Evolutionary conservation across 30 jellyfish, hydroid and myxozoan genomes (phyloP), one percentile per base, ranked within the genome.

Genomic region (Pelagia noctiluca): DNA sequence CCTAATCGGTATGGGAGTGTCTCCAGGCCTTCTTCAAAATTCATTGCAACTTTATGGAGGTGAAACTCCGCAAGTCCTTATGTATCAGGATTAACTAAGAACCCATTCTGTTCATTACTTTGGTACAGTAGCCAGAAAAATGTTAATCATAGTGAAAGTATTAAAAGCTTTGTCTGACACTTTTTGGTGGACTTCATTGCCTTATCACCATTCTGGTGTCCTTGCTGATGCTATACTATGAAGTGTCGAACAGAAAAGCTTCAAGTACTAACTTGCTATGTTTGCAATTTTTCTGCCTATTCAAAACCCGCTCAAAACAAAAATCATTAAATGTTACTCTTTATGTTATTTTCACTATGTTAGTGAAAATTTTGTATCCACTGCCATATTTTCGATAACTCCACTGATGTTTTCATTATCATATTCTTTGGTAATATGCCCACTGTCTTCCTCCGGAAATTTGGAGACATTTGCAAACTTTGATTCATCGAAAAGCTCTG

Each of bases 151-250:
- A 42, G 57, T 42, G 57, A 42, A 42, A 42, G 12, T 42, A 16
- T 42, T 16, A 16, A 42, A 42, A 42, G 57, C 57, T 42, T 42
- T 42, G 57, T 42, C 57, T 42, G 57, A 42, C 57, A 42, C 57
- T 42, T 42, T 42, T 42, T 42, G 57, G 57, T 42, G 57, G 57
- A 42, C 57, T 42, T 42, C 57, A 42, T 42, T 42, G 57, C 57
- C 57, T 42, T 42, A 42, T 42, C 57, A 42, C 57, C 57, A 42
- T 42, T 42, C 57, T 42, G 57, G 57, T 42, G 57, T 42, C 57
- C 57, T 5, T 42, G 57, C 57, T 42, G 57, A 42, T 42, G 57
- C 16, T 42, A 5, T 42, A 42, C 57, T 42, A 42, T 42, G 57
- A 42, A 42, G 57, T 42, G 57, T 42, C 57, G 16, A 42, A 42